These are phyloP conservation scores for Conchocele bisecta DNA, from an alignment of 2,888 invertebrate species.

Conservation along the genomic window DNA sequence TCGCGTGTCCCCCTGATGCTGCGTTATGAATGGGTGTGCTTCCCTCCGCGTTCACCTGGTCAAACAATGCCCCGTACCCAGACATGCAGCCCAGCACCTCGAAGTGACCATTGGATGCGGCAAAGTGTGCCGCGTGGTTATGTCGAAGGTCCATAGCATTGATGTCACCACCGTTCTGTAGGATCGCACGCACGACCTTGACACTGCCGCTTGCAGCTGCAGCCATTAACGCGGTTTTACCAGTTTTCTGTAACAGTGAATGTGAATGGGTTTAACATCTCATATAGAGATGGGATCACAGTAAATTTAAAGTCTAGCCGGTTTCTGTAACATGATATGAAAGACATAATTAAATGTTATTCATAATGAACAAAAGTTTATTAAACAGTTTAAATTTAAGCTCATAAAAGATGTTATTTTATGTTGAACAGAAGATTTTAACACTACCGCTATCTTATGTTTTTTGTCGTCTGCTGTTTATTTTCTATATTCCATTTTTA, in stretches of 20 bases:
- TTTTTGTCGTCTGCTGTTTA: no score
- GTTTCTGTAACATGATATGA: no score
- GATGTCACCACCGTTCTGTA: slow-evolving; percentile 76
- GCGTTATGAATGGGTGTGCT: slow-evolving; percentile 82
- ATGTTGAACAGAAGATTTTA: no score
- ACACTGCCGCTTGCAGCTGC: slow-evolving; percentile 80
- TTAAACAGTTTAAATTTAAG: no score
- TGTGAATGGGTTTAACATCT: no score
- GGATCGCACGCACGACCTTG: slow-evolving; percentile 78
- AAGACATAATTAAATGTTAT: no score
- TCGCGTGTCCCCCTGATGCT: slow-evolving; percentile 77
- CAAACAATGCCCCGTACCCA: slow-evolving; percentile 81
- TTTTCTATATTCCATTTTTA: no score
- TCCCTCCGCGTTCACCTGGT: slow-evolving; percentile 78
- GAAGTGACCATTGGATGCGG: slow-evolving; percentile 80
- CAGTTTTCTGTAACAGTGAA: slow-evolving; percentile 72
- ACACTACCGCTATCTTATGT: no score
- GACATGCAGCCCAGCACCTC: slow-evolving; percentile 77
- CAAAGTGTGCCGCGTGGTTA: slow-evolving; percentile 80
- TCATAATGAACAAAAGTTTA: no score
- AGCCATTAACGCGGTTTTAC: slow-evolving; percentile 81
- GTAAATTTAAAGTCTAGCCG: no score
- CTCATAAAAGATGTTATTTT: no score
- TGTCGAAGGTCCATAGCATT: slow-evolving; percentile 74
- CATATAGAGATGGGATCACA: no score